Conservation (phyloP, 2,888 invertebrate species). For the Agonopterix subpropinquella region DNA sequence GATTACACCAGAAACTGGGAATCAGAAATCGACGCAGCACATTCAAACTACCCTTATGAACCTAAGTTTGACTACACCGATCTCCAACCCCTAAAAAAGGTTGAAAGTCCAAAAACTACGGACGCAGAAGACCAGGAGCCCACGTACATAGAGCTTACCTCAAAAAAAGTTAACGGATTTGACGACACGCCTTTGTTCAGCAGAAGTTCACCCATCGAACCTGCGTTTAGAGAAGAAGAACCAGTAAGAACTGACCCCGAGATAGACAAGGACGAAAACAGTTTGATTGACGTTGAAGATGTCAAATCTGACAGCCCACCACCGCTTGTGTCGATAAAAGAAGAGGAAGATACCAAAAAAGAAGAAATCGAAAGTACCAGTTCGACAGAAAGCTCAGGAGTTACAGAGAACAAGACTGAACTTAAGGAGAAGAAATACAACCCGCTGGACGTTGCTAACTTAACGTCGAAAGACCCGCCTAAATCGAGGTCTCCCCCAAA, state of each 20-base stretch:
- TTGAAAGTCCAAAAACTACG: conserved; percentile 54
- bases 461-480: conserved; percentile 77
- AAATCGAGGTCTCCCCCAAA: conserved; percentile 65
- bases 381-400: conserved; percentile 37
- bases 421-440: conserved; percentile 67
- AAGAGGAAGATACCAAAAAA: conserved; percentile 21
- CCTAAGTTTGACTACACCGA: conserved; percentile 63
- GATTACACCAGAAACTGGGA: conserved; percentile 72
- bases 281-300: conserved; percentile 69
- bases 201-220: conserved; percentile 52
- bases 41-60: conserved; percentile 56
- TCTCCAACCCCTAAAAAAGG: conserved; percentile 58
- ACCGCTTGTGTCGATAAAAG: conserved; percentile 24
- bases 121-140: conserved; percentile 56
- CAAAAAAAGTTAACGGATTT: conserved; percentile 53
- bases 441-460: conserved; percentile 78
- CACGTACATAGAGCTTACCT: conserved; percentile 63
- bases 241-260: conserved; percentile 64
- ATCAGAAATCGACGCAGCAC: conserved; percentile 69
- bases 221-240: conserved; percentile 57
- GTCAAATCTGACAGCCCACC: conserved; percentile 51
- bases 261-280: conserved; percentile 66
- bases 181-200: conserved; percentile 36
- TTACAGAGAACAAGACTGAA: conserved; percentile 50
- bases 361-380: conserved; percentile 41